Percentiles rank a stretch among this genome's conserved stretches.
These are phyloP conservation scores for Anoplolepis gracilipes DNA, from an alignment of 1,140 invertebrate species.

Conservation along the genomic window DNA sequence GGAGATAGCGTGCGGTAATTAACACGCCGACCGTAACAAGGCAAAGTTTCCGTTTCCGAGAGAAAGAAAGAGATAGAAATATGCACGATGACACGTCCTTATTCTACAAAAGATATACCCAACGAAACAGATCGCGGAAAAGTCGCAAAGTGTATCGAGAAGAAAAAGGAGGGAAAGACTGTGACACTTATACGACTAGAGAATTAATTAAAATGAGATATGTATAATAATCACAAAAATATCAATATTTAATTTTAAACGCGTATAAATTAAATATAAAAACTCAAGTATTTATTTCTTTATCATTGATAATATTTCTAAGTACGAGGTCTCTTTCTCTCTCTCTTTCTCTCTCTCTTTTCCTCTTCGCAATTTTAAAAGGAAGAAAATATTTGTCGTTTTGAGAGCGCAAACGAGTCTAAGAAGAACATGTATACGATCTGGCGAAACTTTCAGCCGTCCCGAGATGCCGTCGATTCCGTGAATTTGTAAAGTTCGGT, in stretches of 20 bases:
- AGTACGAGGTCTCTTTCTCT: no score
- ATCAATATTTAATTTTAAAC: neutral
- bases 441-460: conserved; percentile 2
- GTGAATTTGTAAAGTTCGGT: neutral
- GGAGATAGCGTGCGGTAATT: conserved; percentile 37
- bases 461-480: conserved; percentile 24
- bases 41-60: conserved; percentile 26
- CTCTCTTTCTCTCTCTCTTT: no score
- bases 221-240: no score
- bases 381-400: neutral
- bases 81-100: neutral
- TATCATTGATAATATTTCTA: neutral
- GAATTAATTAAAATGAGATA: neutral
- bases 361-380: neutral
- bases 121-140: neutral
- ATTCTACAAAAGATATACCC: neutral
- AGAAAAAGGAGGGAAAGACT: neutral
- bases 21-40: neutral
- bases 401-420: neutral
- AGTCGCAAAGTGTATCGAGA: neutral
- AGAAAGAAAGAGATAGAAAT: neutral
- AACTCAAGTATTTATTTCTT: neutral
- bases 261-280: neutral
- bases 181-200: neutral
- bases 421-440: neutral